These are phyloP conservation scores for Calcarius lapponicus DNA, from an alignment of 2,797 vertebrate species.

Conservation along the genomic window DNA sequence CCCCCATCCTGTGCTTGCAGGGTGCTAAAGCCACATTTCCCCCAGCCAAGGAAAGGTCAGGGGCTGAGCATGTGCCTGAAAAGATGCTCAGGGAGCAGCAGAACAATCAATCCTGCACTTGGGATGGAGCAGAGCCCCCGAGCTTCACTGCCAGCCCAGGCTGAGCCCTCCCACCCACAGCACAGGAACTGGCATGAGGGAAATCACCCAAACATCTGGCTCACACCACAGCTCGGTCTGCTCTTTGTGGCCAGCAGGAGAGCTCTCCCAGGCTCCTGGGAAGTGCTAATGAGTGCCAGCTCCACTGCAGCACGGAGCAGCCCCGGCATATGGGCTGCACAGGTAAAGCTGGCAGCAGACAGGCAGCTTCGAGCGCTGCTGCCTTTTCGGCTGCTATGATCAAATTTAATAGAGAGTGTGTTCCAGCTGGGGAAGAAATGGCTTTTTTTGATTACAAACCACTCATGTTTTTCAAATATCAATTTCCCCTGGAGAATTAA, in stretches of 20 bases:
- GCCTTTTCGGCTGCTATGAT: constrained; percentile 39
- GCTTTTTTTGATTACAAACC: constrained; percentile 39
- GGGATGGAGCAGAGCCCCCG: neutral
- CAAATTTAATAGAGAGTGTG: constrained; percentile 19
- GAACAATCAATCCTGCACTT: neutral
- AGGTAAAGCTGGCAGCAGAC: constrained; percentile 10
- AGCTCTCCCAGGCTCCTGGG: neutral
- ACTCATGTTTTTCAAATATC: constrained; percentile 48
- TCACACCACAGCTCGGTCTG: neutral
- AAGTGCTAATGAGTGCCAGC: neutral
- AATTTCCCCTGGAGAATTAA: constrained; percentile 46
- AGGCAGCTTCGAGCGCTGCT: neutral
- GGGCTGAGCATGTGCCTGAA: neutral
- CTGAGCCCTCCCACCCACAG: neutral
- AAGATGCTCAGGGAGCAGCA: neutral
- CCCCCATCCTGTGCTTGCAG: neutral
- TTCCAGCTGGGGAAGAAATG: constrained; percentile 50
- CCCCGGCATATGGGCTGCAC: neutral
- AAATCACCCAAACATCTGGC: neutral
- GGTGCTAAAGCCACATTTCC: neutral
- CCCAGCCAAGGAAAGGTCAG: neutral
- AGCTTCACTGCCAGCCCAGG: neutral
- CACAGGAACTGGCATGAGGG: neutral
- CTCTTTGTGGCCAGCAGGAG: neutral
- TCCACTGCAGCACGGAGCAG: neutral